A percentile compares a stretch with the other conserved stretches of the same genome.
Evolutionary conservation across 2,888 invertebrate species (phyloP).

Genomic region (Crematogaster levior): DNA sequence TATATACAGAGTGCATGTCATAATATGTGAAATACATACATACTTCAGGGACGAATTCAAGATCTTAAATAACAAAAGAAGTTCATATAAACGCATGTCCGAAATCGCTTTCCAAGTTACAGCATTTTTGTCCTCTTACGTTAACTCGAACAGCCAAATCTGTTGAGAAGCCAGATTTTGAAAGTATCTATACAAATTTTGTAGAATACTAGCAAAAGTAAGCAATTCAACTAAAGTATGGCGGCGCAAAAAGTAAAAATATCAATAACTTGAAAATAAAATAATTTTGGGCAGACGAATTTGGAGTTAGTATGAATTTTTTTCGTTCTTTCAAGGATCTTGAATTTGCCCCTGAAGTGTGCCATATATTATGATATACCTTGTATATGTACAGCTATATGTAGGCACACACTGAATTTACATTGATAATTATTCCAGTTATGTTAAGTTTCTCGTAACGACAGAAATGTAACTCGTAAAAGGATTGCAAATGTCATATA

Average conservation of each 20-base stretch:
- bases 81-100: background rate
- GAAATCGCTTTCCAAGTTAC: background rate
- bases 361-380: background rate
- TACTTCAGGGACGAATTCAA: background rate
- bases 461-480: constrained; percentile 23
- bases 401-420: constrained; percentile 55
- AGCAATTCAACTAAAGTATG: too few relatives aligned
- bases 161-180: background rate
- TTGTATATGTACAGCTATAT: constrained; percentile 1
- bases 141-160: background rate
- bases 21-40: background rate
- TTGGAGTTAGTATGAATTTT: background rate
- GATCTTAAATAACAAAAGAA: background rate
- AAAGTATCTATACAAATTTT: too few relatives aligned
- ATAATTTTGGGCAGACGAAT: background rate
- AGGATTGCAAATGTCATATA: background rate
- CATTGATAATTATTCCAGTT: constrained; percentile 63
- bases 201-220: too few relatives aligned
- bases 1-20: constrained; percentile 42
- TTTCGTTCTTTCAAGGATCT: background rate
- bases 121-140: background rate
- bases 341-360: background rate
- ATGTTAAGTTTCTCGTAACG: constrained; percentile 50
- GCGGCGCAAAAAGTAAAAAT: background rate
- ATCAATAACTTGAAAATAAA: background rate